Evolutionary conservation across 2,797 vertebrate species (phyloP), one percentile per base, ranked within the genome.

Genomic region (Hoplostethus atlanticus): DNA sequence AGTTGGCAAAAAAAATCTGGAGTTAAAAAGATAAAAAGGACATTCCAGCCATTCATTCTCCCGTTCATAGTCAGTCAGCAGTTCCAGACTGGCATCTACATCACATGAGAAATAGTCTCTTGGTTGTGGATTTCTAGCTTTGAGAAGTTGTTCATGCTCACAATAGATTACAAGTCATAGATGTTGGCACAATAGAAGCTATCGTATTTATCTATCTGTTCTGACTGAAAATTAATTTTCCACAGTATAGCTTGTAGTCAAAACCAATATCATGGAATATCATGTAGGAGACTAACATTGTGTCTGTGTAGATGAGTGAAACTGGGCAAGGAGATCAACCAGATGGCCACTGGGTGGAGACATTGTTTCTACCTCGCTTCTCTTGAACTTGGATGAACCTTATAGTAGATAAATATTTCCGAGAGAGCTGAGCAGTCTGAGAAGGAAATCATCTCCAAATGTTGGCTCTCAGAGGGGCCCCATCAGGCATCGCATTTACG

Each of bases 311-410:
- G 21, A 21, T 21, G 21, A 80, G 28, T 15, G 64, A 25, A 25
- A 13, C 25, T 64, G 64, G 58, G 74, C 30, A n/a, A 15, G 10
- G 68, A 81, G 42, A 66, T 44, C 40, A 36, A 38, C 68, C 74
- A 67, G 77, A 56, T 63, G 79, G 87, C 47, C 85, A 90, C 40
- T 87, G 87, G 89, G 84, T 92, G 38, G 83, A 93, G 74, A 83
- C 84, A 5, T 78, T 86, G 16, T 76, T 86, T 77, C 60, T 77
- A 58, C 90, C 89, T 64, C 36, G 31, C 76, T 91, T 90, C 68
- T 89, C 15, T 48, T 44, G 47, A 48, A 8, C 68, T 15, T 51
- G 73, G 57, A 78, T 82, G 38, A 85, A 84, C 67, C 30, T 90
- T 56, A 79, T 91, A 13, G 71, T 83, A 58, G 64, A 28, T 66